These are phyloP conservation scores for Elaphurus davidianus DNA, from an alignment of 2,113 vertebrate genomes.

Conservation along the genomic window DNA sequence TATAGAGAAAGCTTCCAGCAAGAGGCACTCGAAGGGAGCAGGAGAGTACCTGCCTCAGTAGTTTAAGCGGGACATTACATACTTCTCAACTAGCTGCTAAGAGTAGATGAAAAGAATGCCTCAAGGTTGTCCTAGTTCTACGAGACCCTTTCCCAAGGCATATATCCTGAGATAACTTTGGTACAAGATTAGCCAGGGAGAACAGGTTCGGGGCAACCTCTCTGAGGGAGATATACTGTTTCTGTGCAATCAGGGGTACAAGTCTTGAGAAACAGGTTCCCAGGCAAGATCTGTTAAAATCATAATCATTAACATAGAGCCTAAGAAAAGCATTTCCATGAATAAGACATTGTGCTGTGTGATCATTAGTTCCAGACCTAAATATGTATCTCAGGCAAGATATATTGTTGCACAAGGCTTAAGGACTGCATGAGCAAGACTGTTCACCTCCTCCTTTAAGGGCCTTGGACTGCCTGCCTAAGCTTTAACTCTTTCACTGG, in stretches of 20 bases:
- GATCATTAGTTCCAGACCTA: neutral
- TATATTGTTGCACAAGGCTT: neutral
- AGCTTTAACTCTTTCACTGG: neutral
- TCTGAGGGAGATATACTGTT: neutral
- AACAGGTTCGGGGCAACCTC: neutral
- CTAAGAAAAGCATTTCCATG: neutral
- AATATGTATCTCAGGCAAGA: neutral
- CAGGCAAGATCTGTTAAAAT: neutral
- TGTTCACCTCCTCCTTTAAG: neutral
- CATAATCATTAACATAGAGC: neutral
- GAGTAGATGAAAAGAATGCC: neutral
- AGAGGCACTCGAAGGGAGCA: no score
- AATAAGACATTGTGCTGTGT: neutral
- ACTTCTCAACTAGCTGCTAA: neutral
- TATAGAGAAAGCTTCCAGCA: no score
- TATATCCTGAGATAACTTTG: neutral
- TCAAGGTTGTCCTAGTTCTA: neutral
- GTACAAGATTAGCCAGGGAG: neutral
- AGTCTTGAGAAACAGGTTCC: neutral
- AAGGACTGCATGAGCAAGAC: neutral
- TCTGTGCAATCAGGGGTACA: neutral
- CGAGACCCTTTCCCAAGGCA: neutral
- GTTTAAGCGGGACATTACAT: neutral
- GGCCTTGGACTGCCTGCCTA: neutral
- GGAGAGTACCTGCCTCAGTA: no score